Conservation (phyloP, 2,888 invertebrate genomes). For the Rhodophaea formosa region DNA sequence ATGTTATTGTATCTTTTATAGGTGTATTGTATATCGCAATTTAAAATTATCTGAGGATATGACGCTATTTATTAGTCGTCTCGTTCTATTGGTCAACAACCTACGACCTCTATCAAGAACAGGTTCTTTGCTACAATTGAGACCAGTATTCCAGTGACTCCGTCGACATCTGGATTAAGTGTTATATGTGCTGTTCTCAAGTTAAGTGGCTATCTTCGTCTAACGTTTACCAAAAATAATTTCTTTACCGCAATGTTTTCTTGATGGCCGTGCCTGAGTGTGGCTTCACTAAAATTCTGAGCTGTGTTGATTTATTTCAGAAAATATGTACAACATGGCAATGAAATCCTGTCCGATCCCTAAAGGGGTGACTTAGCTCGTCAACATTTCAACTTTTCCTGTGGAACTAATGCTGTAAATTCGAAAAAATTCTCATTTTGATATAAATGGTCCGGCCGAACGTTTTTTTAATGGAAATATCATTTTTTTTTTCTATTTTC, state of each 20-base stretch:
- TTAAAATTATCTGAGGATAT: conserved; percentile 12
- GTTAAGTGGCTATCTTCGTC: not conserved
- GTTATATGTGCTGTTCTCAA: not conserved
- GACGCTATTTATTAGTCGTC: conserved; percentile 16
- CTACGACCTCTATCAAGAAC: conserved; percentile 17
- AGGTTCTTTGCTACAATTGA: not conserved
- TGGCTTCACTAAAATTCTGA: not conserved
- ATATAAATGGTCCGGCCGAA: too few species aligned
- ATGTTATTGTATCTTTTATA: not conserved
- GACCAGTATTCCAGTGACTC: conserved; percentile 4
- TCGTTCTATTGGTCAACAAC: conserved; percentile 12
- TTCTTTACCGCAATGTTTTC: too few species aligned
- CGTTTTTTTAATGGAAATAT: too few species aligned
- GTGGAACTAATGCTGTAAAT: too few species aligned
- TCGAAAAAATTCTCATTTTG: too few species aligned
- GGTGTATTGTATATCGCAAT: not conserved
- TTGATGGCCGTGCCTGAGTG: not conserved
- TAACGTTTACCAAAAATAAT: too few species aligned
- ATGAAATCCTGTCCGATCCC: too few species aligned
- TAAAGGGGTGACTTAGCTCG: too few species aligned
- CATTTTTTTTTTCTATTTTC: too few species aligned
- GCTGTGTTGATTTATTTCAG: too few species aligned
- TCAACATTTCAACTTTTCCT: too few species aligned
- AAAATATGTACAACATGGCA: too few species aligned
- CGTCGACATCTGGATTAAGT: not conserved